These are phyloP conservation scores for Pachycephus smyrnensis DNA, from an alignment of 2,888 invertebrate genomes.

Conservation along the genomic window DNA sequence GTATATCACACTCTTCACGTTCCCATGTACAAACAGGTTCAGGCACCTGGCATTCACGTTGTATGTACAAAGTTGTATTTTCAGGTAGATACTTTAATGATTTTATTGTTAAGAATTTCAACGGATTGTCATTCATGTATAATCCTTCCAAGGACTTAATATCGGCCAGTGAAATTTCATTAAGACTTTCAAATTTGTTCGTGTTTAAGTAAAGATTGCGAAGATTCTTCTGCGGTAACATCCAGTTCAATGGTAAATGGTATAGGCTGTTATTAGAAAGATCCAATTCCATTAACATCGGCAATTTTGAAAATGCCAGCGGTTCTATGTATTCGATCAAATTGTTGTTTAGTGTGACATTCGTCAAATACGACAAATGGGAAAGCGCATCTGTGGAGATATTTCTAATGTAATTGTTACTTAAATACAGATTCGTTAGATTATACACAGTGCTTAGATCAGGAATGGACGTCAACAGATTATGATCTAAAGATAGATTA, in stretches of 20 bases:
- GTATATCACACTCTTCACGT: too few species aligned
- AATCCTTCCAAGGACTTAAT: slow-evolving; percentile 13
- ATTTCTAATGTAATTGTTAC: slow-evolving; percentile 38
- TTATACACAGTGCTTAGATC: slow-evolving; percentile 28
- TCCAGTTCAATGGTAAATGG: slow-evolving; percentile 13
- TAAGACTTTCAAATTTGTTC: background rate
- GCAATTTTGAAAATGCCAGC: slow-evolving; percentile 32
- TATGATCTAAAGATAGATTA: background rate
- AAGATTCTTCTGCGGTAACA: slow-evolving; percentile 1
- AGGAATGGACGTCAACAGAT: slow-evolving; percentile 32
- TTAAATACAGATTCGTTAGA: slow-evolving; percentile 41
- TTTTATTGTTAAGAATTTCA: background rate
- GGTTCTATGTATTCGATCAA: slow-evolving; percentile 37
- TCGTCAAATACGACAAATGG: background rate
- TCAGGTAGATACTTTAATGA: background rate
- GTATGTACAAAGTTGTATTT: background rate
- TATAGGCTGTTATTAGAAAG: slow-evolving; percentile 38
- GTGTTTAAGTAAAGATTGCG: too few species aligned
- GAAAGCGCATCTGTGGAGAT: too few species aligned
- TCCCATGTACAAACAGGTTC: too few species aligned
- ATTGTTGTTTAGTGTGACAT: slow-evolving; percentile 33
- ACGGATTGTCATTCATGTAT: slow-evolving; percentile 14
- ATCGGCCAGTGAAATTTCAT: background rate
- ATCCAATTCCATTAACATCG: slow-evolving; percentile 32
- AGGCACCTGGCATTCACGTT: too few species aligned